phyloP scores from a whole-genome alignment of 2,113 vertebrate genomes.

The Lucifuga dentata region DNA sequence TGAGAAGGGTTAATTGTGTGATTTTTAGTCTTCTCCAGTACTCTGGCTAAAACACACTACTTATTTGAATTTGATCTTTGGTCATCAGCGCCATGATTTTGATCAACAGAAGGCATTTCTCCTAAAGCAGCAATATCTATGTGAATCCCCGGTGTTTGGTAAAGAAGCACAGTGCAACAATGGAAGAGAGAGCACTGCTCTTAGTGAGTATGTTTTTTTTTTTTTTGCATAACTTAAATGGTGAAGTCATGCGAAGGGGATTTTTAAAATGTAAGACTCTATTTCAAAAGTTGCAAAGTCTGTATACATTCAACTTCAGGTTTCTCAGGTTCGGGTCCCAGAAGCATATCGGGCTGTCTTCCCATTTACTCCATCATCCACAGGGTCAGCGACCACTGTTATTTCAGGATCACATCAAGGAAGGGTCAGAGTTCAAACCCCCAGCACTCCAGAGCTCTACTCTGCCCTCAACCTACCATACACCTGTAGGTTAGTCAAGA shows the following conservation, averaged over 20 bases:
- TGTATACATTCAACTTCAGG: conserved; percentile 25
- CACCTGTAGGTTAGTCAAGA: conserved; percentile 58
- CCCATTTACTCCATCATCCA: conserved; percentile 48
- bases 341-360: conserved; percentile 59
- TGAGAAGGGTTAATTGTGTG: no score
- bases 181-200: conserved; percentile 51
- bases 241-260: no score
- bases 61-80: background rate
- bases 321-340: conserved; percentile 50
- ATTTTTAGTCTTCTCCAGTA: no score
- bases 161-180: background rate
- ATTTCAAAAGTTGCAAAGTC: no score
- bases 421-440: conserved; percentile 59
- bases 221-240: background rate
- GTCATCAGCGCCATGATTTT: conserved; percentile 79
- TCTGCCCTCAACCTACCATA: conserved; percentile 70
- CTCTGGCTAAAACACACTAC: background rate
- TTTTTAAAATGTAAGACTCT: no score
- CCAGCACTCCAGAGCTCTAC: conserved; percentile 79
- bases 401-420: conserved; percentile 11
- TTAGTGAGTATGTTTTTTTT: conserved; percentile 51
- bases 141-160: conserved; percentile 55
- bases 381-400: background rate
- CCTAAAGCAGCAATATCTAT: conserved; percentile 80
- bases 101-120: conserved; percentile 77